Evolutionary conservation across 2,113 vertebrate species (phyloP), one percentile per base, ranked within the genome.

Genomic region (Albula glossodonta): DNA sequence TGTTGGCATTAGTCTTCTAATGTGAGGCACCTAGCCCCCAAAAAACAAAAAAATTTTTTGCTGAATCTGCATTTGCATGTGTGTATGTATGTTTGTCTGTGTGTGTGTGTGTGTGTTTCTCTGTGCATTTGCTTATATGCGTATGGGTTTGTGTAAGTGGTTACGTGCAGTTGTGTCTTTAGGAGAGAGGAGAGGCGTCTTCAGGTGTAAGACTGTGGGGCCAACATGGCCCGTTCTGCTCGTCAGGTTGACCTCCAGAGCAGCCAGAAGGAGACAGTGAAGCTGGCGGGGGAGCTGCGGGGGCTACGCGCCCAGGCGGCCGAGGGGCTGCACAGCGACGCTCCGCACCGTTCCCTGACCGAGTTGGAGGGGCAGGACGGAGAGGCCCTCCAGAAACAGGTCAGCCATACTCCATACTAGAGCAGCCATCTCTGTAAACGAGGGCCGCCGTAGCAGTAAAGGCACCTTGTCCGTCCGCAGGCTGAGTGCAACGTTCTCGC

Each of bases 211-310:
- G 25, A n/a, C n/a, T 31, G 15, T 86, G 25, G 2, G 78, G 4
- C 31, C 7, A 7, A 17, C 17, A 3, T 8, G 50, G 63, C 79
- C 66, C 3, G 63, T 49, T 49, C 82, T 51, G 19, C 22, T 31
- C 5, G 57, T 0, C 88, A 96, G 95, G 91, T 94, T 19, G 95
- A 96, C 85, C 87, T 95, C 11, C 90, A 94, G 88, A 94, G 85
- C 90, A 92, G 89, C 10, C 87, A 87, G 83, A 95, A 91, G 22
- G 92, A 94, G 48, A 95, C 92, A 0, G 88, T 91, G 51, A 86
- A 87, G 51, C 84, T 95, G 5, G n/a, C 17, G 5, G 86, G 63
- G 1, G 92, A 95, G 87, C 88, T 94, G 22, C 87, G 87, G 41
- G 89, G 51, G 66, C 51, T 90, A 22, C 83, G 91, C 5, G 84